Percentiles rank a stretch among this genome's conserved stretches.
Conservation (phyloP, 2,797 vertebrate species). For the Triplophysa bombifrons region DNA sequence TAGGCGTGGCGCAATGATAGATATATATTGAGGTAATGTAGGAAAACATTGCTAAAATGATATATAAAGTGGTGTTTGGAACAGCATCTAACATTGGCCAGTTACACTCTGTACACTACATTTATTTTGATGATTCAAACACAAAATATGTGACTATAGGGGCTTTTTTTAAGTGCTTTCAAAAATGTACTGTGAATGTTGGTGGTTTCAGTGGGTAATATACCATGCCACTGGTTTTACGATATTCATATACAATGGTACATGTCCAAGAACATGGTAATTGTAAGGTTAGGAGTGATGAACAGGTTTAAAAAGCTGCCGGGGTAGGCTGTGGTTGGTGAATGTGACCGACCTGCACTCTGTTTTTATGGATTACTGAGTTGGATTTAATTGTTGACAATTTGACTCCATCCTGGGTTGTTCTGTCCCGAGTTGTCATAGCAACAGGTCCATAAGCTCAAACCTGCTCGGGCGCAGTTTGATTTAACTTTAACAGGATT, state of each 20-base stretch:
- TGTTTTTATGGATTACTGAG: not conserved
- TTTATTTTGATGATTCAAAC: slow-evolving; percentile 9
- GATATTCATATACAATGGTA: not conserved
- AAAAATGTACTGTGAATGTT: not conserved
- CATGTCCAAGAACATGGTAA: not conserved
- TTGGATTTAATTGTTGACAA: not conserved
- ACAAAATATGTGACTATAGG: not conserved
- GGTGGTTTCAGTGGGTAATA: not conserved
- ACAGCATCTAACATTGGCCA: not conserved
- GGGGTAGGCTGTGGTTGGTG: not conserved
- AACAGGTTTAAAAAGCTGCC: not conserved
- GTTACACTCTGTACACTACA: not conserved
- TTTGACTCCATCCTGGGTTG: not conserved
- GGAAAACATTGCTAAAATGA: not conserved
- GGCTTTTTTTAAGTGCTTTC: slow-evolving; percentile 2
- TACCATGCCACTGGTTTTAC: not conserved
- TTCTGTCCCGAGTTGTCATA: slow-evolving; percentile 1
- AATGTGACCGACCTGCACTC: not conserved
- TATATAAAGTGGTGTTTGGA: slow-evolving; percentile 9
- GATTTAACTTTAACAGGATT: slow-evolving; percentile 7
- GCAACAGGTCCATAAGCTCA: slow-evolving; percentile 11
- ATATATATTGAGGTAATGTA: not conserved
- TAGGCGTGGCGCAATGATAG: not conserved
- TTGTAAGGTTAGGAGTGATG: not conserved
- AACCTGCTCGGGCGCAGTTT: not conserved